These are phyloP conservation scores for Zoanthus solanderi DNA, from an alignment of 92 coral and sea anemone genomes.

Conservation along the genomic window DNA sequence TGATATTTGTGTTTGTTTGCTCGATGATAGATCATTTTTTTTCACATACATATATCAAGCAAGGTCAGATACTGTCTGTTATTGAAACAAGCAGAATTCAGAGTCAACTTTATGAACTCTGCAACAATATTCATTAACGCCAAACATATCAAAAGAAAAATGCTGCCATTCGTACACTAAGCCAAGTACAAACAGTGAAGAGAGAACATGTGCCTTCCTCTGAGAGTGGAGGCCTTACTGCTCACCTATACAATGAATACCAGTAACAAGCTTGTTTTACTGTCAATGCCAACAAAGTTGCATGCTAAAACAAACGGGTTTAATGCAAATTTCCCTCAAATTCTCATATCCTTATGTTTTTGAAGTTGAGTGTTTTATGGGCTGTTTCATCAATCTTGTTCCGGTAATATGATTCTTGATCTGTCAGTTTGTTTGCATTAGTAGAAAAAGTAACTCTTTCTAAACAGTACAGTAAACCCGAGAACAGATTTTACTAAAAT, in stretches of 20 bases:
- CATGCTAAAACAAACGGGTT: not conserved
- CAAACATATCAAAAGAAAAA: slow-evolving; percentile 44
- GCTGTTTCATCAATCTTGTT: slow-evolving; percentile 31
- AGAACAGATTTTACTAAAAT: not conserved
- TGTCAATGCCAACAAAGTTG: no score
- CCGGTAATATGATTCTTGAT: slow-evolving; percentile 40
- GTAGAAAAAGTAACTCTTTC: slow-evolving; percentile 1
- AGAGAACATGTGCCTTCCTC: slow-evolving; percentile 5
- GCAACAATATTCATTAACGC: slow-evolving; percentile 37
- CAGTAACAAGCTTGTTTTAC: not conserved
- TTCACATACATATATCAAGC: slow-evolving; percentile 23
- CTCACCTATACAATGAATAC: not conserved
- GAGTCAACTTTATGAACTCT: slow-evolving; percentile 35
- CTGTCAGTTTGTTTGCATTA: slow-evolving; percentile 37
- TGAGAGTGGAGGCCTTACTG: not conserved
- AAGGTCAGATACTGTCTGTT: not conserved
- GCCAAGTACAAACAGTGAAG: slow-evolving; percentile 32
- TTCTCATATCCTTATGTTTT: slow-evolving; percentile 30
- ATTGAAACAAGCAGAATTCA: slow-evolving; percentile 14
- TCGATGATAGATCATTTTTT: slow-evolving; percentile 17
- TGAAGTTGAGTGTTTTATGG: slow-evolving; percentile 46
- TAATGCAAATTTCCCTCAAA: not conserved
- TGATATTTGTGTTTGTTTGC: slow-evolving; percentile 13
- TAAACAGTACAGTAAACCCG: not conserved
- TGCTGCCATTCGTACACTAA: slow-evolving; percentile 34